These are phyloP conservation scores for Mugil cephalus DNA, from an alignment of 2,113 vertebrate genomes.

Conservation along the genomic window DNA sequence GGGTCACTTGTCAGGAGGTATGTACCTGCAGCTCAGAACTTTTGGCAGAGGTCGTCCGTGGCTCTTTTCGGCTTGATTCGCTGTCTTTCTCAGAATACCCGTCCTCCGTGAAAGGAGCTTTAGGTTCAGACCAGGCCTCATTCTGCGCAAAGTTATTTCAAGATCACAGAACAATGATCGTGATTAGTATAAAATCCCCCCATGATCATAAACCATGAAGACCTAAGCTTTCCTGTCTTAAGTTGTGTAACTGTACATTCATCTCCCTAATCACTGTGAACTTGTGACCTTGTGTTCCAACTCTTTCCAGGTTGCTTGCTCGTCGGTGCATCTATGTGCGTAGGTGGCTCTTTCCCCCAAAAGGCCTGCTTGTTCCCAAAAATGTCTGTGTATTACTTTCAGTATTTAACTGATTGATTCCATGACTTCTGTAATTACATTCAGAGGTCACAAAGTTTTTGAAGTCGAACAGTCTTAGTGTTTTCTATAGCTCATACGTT, in stretches of 20 bases:
- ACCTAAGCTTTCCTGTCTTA: conserved; percentile 28
- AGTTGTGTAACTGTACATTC: conserved; percentile 29
- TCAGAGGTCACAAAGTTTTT: background rate
- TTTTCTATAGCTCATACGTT: too few relatives aligned
- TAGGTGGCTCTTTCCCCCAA: background rate
- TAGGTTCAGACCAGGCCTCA: conserved; percentile 33
- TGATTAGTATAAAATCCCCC: conserved; percentile 41
- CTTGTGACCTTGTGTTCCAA: conserved; percentile 2
- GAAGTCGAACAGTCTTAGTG: background rate
- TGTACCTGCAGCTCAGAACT: conserved; percentile 75
- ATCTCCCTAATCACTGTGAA: conserved; percentile 46
- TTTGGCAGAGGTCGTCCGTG: conserved; percentile 43
- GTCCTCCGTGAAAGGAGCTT: conserved; percentile 17
- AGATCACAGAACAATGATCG: conserved; percentile 41
- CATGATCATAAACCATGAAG: conserved; percentile 45
- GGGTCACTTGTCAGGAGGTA: conserved; percentile 55
- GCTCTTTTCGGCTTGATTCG: conserved; percentile 31
- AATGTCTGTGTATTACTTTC: background rate
- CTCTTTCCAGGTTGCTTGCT: conserved; percentile 26
- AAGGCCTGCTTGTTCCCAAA: too few relatives aligned
- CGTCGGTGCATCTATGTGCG: background rate
- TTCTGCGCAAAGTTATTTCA: conserved; percentile 47
- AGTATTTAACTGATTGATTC: background rate
- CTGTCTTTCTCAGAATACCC: conserved; percentile 15
- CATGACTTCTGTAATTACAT: background rate